Evolutionary conservation across 2,113 vertebrate genomes (phyloP), one percentile per base, ranked within the genome.

Genomic region (Scopus umbretta): DNA sequence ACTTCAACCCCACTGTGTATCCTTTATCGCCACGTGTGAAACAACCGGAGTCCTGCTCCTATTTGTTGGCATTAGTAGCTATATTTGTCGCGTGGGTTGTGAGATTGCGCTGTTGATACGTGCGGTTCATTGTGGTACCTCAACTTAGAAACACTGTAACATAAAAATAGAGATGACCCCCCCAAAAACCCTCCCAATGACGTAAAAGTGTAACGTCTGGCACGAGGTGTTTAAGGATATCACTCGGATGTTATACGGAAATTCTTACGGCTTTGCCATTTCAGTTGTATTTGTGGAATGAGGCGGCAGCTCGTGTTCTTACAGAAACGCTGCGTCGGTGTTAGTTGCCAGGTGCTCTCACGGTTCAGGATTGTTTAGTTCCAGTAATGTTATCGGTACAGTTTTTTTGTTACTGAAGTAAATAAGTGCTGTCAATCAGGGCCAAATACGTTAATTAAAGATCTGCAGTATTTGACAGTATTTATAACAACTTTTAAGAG

Each of bases 1-100:
- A 99, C 98, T 99, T 99, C 98, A 99, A 99, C 97, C 99, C 99
- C 65, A 99, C 99, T 5, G 99, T 99, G 99, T 99, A 99, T 99
- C 99, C 98, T 99, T 99, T 89, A 26, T 49, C 21, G 14, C 42
- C 18, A 9, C 1, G 0, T 25, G 34, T 29, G 6, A 21, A 30
- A 25, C 26, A 25, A 5, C 12, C 18, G 0, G 14, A 29, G 47
- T 6, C 63, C 40, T 30, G 0, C 36, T 78, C 11, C 42, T 42
- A 0, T 0, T 2, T 9, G 15, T 11, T 52, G 36, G 25, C 11
- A 2, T 38, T 30, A 5, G 27, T 8, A 2, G 27, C 42, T 65
- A 0, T 4, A 3, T 11, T 30, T 75, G 17, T 50, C 19, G 4
- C 5, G 13, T 6, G 53, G 8, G 50, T 27, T 70, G 25, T 20